Evolutionary conservation across 2,888 invertebrate genomes (phyloP).

Genomic region (Melieria picta): DNA sequence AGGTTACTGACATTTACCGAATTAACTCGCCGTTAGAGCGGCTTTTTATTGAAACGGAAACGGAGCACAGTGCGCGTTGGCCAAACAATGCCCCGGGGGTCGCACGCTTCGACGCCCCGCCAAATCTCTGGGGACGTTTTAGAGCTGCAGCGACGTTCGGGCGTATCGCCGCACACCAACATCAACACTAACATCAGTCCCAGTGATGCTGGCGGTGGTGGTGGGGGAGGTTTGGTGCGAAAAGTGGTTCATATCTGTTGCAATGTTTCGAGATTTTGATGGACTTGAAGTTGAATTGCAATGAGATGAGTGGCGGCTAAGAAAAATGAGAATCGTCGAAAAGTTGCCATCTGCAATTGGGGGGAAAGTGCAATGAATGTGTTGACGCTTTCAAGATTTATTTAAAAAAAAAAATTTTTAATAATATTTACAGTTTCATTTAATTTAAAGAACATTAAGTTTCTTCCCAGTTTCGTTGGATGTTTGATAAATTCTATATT

Average conservation of each 20-base stretch:
- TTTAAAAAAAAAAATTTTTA: too few species aligned
- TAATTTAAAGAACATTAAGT: too few species aligned
- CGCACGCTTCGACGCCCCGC: conserved; percentile 65
- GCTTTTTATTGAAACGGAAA: conserved; percentile 54
- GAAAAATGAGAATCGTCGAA: too few species aligned
- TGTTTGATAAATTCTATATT: too few species aligned
- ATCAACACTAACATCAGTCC: conserved; percentile 15
- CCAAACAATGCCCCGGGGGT: conserved; percentile 30
- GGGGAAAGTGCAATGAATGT: too few species aligned
- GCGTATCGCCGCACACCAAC: not conserved
- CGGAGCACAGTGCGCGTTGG: conserved; percentile 49
- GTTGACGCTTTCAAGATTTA: too few species aligned
- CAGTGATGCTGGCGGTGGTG: too few species aligned
- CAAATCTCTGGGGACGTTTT: conserved; percentile 57
- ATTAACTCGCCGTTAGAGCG: conserved; percentile 35
- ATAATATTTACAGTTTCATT: too few species aligned
- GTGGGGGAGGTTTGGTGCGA: conserved; percentile 38
- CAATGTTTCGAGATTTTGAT: not conserved
- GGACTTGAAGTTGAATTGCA: too few species aligned
- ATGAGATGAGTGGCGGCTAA: too few species aligned
- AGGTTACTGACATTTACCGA: conserved; percentile 39
- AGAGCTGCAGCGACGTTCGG: conserved; percentile 6
- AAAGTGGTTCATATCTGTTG: conserved; percentile 24
- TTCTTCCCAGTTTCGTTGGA: too few species aligned
- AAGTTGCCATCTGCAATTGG: too few species aligned